Evolutionary conservation across 2,888 invertebrate species (phyloP).

Genomic region (Spodoptera littoralis): DNA sequence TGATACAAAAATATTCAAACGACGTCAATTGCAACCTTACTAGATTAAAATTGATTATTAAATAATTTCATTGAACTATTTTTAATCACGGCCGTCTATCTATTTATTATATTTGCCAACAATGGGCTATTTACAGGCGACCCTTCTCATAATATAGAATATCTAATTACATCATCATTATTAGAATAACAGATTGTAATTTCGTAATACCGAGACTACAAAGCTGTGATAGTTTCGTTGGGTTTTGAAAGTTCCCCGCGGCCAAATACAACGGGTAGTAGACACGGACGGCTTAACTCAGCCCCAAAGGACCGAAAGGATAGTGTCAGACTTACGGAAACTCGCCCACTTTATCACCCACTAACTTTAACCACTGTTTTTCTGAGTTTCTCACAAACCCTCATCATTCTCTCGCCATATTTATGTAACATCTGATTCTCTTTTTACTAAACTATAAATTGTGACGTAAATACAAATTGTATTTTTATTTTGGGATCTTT

Average conservation of each 20-base stretch:
- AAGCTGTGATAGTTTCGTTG: slow-evolving; percentile 21
- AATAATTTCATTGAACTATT: too few relatives aligned
- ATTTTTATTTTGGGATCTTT: slow-evolving; percentile 26
- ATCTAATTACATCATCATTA: too few relatives aligned
- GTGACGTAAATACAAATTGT: slow-evolving; percentile 7
- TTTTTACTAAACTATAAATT: slow-evolving; percentile 12
- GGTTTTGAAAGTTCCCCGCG: slow-evolving; percentile 10
- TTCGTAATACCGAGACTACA: slow-evolving; percentile 21
- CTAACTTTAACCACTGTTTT: slow-evolving; percentile 15
- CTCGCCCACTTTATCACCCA: slow-evolving; percentile 2
- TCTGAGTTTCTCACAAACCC: slow-evolving; percentile 14
- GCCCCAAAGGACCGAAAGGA: slow-evolving; percentile 17
- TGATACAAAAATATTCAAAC: too few relatives aligned
- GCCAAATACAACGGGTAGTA: slow-evolving; percentile 12
- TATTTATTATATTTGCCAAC: too few relatives aligned
- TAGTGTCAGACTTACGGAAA: slow-evolving; percentile 20
- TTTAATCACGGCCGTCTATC: too few relatives aligned
- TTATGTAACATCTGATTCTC: slow-evolving; percentile 22
- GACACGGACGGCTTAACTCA: slow-evolving; percentile 21
- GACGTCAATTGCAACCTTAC: too few relatives aligned
- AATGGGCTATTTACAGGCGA: too few relatives aligned
- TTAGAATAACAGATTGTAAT: too few relatives aligned
- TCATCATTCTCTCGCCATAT: slow-evolving; percentile 29
- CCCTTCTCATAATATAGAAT: too few relatives aligned
- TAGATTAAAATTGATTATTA: too few relatives aligned